Percentiles rank a stretch among this genome's conserved stretches.
phyloP scores from a whole-genome alignment of 2,888 invertebrate genomes.

The Cheilosia vulpina region DNA sequence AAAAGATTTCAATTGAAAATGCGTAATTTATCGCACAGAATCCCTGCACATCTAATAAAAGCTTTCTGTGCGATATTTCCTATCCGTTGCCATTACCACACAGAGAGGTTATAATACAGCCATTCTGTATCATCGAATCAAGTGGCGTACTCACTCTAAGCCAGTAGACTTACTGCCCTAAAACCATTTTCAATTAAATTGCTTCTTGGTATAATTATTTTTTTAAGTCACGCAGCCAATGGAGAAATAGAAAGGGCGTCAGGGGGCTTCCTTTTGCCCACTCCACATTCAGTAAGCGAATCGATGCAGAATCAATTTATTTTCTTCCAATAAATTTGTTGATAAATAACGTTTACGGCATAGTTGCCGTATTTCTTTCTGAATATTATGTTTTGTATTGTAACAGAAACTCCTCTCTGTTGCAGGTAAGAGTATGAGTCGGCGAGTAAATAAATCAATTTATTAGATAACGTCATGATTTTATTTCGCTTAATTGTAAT shows the following conservation, averaged over 20 bases:
- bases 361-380: too few species aligned
- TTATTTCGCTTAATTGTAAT: too few species aligned
- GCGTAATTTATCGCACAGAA: background rate
- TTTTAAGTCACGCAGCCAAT: constrained; percentile 35
- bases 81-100: background rate
- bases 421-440: too few species aligned
- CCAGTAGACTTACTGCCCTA: constrained; percentile 7
- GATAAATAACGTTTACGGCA: too few species aligned
- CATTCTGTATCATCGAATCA: constrained; percentile 1
- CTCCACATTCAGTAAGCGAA: too few species aligned
- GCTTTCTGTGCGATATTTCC: background rate
- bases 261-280: background rate
- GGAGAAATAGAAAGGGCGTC: background rate
- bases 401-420: too few species aligned
- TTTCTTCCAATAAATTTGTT: too few species aligned
- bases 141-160: constrained; percentile 28
- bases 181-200: constrained; percentile 37
- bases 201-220: constrained; percentile 44
- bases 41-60: background rate
- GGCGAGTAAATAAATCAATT: too few species aligned
- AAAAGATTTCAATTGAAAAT: background rate
- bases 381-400: too few species aligned
- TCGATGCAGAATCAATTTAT: too few species aligned
- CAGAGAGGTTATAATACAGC: background rate
- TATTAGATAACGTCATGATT: too few species aligned